phyloP scores from a whole-genome alignment of 1,140 invertebrate species.

The Drosophila truncata region DNA sequence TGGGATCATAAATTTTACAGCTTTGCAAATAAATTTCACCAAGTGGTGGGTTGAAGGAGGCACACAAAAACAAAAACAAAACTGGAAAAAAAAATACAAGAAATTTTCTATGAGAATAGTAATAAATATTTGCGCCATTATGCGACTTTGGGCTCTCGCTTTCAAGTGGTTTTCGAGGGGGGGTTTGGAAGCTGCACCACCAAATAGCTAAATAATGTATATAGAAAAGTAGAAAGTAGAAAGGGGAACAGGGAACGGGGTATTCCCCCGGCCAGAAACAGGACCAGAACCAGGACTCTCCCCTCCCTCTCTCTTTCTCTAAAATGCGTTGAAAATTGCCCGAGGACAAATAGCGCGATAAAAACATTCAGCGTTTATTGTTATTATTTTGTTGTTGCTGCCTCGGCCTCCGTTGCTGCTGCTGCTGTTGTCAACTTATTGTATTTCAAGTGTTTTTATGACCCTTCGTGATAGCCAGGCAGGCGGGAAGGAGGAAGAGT shows the following conservation, averaged over 20 bases:
- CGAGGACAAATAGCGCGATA: conserved; percentile 71
- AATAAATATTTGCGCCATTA: conserved; percentile 79
- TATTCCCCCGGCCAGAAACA: conserved; percentile 4
- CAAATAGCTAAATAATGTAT: conserved; percentile 75
- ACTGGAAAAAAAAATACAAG: conserved; percentile 22
- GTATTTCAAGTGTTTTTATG: conserved; percentile 74
- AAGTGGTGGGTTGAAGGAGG: conserved; percentile 1
- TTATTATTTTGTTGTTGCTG: conserved; percentile 56
- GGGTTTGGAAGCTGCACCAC: conserved; percentile 28
- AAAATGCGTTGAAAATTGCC: conserved; percentile 71
- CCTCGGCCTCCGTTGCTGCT: no score
- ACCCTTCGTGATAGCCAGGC: conserved; percentile 9
- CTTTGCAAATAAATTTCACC: conserved; percentile 69
- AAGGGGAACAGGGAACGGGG: neutral
- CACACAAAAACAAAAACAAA: conserved; percentile 15
- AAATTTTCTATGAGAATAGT: conserved; percentile 61
- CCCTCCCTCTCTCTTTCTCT: conserved; percentile 10
- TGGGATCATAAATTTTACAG: conserved; percentile 77
- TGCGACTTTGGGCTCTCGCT: conserved; percentile 57
- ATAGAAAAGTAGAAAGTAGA: neutral
- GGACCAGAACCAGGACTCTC: neutral
- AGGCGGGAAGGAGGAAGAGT: neutral
- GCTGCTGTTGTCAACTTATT: conserved; percentile 65
- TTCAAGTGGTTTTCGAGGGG: conserved; percentile 55
- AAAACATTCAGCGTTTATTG: conserved; percentile 76